Conservation (phyloP, 2,113 vertebrate species). For the Anguilla rostrata region DNA sequence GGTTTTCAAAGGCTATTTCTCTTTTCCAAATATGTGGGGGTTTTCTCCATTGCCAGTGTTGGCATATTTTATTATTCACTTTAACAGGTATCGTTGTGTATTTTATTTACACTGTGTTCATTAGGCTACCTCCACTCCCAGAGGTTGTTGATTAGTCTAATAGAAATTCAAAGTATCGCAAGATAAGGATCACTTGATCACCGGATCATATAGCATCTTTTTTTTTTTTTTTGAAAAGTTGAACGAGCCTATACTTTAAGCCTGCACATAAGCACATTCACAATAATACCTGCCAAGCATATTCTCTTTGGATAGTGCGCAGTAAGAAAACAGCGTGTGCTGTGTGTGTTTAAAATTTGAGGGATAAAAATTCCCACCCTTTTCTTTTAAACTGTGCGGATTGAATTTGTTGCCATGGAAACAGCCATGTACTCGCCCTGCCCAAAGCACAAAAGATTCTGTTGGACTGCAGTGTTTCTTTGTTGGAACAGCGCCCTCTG, state of each 20-base stretch:
- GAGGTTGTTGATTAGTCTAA: not conserved
- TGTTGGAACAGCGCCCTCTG: conserved; percentile 19
- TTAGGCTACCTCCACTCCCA: not conserved
- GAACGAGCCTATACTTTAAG: not conserved
- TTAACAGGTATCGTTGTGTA: not conserved
- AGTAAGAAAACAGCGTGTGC: not conserved
- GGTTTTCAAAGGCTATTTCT: not conserved
- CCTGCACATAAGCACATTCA: not conserved
- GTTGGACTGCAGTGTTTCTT: conserved; percentile 17
- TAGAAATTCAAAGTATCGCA: not conserved
- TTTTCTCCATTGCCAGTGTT: not conserved
- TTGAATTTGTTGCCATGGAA: conserved; percentile 69
- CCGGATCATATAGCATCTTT: not conserved
- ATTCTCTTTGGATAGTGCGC: not conserved
- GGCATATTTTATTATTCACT: not conserved
- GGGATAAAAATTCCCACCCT: conserved; percentile 67
- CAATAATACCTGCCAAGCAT: not conserved
- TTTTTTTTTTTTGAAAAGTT: not conserved
- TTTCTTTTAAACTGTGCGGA: conserved; percentile 68
- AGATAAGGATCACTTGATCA: not conserved
- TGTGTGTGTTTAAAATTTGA: conserved; percentile 42
- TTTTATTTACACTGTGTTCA: not conserved
- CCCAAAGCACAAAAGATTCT: conserved; percentile 44
- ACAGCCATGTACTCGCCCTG: conserved; percentile 65
- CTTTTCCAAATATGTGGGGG: too few relatives aligned